Conservation (phyloP, 2,797 vertebrate genomes). For the Yasuhikotakia modesta region DNA sequence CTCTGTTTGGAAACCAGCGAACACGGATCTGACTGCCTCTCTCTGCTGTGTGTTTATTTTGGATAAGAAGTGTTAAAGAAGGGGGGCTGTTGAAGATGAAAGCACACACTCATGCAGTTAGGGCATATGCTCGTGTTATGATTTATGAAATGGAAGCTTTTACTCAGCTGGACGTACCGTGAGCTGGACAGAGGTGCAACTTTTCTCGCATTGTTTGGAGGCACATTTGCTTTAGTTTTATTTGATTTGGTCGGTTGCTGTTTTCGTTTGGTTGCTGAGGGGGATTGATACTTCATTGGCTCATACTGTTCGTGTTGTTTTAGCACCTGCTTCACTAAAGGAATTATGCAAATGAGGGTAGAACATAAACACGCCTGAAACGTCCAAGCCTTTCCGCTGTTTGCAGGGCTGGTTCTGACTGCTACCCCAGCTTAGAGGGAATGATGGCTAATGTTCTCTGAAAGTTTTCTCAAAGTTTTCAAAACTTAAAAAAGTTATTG, state of each 20-base stretch:
- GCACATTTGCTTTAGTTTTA: constrained; percentile 10
- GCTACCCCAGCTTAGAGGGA: too few species aligned
- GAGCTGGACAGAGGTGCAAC: constrained; percentile 17
- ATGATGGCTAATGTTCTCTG: too few species aligned
- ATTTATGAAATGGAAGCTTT: constrained; percentile 68
- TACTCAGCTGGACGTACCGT: constrained; percentile 22
- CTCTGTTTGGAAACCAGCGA: constrained; percentile 50
- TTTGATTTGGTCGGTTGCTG: not conserved
- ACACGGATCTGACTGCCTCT: constrained; percentile 38
- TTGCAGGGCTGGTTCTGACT: not conserved
- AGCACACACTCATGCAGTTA: constrained; percentile 56
- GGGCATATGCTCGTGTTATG: constrained; percentile 62
- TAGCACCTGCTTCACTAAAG: not conserved
- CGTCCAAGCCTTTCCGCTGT: not conserved
- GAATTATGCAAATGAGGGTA: not conserved
- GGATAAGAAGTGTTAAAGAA: constrained; percentile 43
- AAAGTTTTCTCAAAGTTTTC: too few species aligned
- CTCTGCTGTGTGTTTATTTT: constrained; percentile 45
- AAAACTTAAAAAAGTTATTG: too few species aligned
- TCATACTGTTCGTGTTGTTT: not conserved
- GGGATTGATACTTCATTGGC: not conserved
- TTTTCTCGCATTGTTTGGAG: constrained; percentile 15
- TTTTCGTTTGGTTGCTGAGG: constrained; percentile 9
- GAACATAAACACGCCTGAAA: not conserved
- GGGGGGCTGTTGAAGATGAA: constrained; percentile 56